A percentile compares a stretch with the other conserved stretches of the same genome.
These are phyloP conservation scores for Hemibates koningsi DNA, from an alignment of 2,113 vertebrate genomes.

Conservation along the genomic window DNA sequence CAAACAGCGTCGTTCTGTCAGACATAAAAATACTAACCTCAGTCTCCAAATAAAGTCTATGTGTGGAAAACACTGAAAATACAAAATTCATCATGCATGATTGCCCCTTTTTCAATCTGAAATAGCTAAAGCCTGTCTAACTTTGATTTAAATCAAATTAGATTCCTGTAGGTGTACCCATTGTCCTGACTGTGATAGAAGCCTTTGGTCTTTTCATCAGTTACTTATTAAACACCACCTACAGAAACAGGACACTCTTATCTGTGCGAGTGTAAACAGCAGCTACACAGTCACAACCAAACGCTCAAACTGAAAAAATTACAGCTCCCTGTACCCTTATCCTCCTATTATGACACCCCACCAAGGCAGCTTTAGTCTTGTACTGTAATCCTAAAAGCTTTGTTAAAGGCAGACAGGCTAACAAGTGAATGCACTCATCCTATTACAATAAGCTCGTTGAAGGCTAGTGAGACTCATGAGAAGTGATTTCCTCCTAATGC, in stretches of 20 bases:
- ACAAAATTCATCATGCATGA: neutral
- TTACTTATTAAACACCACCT: neutral
- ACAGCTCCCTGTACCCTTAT: neutral
- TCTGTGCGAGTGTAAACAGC: neutral
- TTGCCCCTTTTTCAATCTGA: neutral
- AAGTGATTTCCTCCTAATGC: constrained; percentile 1
- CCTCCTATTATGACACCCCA: neutral
- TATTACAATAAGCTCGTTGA: constrained; percentile 25
- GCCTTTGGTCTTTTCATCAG: neutral
- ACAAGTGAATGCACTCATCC: constrained; percentile 17
- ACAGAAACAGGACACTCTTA: neutral
- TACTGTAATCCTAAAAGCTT: constrained; percentile 27
- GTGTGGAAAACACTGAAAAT: neutral
- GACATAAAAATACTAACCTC: neutral
- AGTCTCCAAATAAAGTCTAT: neutral
- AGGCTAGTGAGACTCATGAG: neutral
- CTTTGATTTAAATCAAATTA: neutral
- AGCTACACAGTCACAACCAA: neutral
- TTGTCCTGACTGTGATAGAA: neutral
- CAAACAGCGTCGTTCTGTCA: neutral
- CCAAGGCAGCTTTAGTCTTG: neutral
- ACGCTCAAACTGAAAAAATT: neutral
- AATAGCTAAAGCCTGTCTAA: neutral
- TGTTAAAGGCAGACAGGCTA: constrained; percentile 3
- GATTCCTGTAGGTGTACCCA: neutral